phyloP scores from a whole-genome alignment of 2,888 invertebrate genomes.

The Zhengitettix transpicula region DNA sequence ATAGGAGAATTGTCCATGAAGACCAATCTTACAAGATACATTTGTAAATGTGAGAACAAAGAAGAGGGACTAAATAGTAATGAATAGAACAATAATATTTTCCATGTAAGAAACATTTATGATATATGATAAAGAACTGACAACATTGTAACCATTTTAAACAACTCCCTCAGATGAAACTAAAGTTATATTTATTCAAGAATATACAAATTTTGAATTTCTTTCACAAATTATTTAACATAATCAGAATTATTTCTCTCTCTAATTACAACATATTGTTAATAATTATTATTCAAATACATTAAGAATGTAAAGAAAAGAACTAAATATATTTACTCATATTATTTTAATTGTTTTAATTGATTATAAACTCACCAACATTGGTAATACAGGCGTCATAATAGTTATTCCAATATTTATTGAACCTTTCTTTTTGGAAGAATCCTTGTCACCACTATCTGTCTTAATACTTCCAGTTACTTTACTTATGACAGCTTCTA shows the following conservation, averaged over 20 bases:
- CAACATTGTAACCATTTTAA: too few relatives aligned
- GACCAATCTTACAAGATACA: background rate
- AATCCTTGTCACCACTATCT: conserved; percentile 1
- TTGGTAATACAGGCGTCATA: conserved; percentile 84
- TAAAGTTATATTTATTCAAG: too few relatives aligned
- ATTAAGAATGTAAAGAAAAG: conserved; percentile 5
- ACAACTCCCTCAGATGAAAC: too few relatives aligned
- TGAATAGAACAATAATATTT: background rate
- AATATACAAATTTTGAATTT: too few relatives aligned
- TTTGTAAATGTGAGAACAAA: background rate
- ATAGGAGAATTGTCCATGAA: background rate
- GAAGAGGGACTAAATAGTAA: background rate
- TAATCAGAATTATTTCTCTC: too few relatives aligned
- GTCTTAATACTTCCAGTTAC: conserved; percentile 25
- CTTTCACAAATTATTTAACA: too few relatives aligned
- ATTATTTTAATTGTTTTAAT: too few relatives aligned
- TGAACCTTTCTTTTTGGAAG: conserved; percentile 7
- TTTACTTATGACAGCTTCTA: conserved; percentile 53
- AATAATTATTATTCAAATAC: too few relatives aligned
- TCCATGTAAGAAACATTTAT: too few relatives aligned
- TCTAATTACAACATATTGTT: too few relatives aligned
- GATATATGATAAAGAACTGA: too few relatives aligned
- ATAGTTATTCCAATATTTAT: conserved; percentile 39
- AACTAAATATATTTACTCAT: background rate
- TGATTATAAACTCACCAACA: conserved; percentile 42